Evolutionary conservation across 2,888 invertebrate genomes (phyloP), one percentile per base, ranked within the genome.

Genomic region (Aporophyla lueneburgensis): DNA sequence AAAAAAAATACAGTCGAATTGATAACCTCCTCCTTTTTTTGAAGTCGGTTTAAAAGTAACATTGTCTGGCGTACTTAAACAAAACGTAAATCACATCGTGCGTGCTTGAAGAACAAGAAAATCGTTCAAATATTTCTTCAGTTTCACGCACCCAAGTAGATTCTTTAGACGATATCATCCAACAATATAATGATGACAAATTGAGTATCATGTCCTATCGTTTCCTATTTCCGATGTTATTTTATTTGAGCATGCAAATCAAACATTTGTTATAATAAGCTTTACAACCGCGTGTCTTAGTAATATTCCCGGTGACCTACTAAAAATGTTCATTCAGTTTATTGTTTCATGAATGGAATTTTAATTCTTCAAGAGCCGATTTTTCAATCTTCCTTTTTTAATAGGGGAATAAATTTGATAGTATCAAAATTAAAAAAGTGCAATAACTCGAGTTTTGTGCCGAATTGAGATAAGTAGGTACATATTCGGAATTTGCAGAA

Each of bases 211-310:
- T 73, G 72, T 67, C 24, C 24, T 16, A 67, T 56, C 14, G 56
- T 56, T 76, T 81, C 85, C 70, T 71, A 62, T 21, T 76, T 83
- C 76, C 81, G 83, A 73, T 61, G 56, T 46, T 4, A 58, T 58
- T 51, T 53, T 33, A 49, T 58, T 51, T 61, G 40, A 53, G 62
- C 83, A 83, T 73, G 76, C 63, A 61, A 71, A 54, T 56, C 40
- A 46, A 7, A 12, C 65, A 51, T 75, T 58, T 70, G 46, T 79
- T 14, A 46, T 14, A 27, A n/a, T 49, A 49, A n/a, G 4, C 1
- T 24, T n/a, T 46, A 46, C 40, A 71, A 69, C 51, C 56, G 33
- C 66, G 68, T 58, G 33, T 61, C 51, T 59, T 21, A 46, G 79
- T 56, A 21, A 27, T 68, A 59, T 67, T 68, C 49, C 21, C 40